These are phyloP conservation scores for Latrodectus elegans DNA, from an alignment of 2,888 invertebrate species.

Conservation along the genomic window DNA sequence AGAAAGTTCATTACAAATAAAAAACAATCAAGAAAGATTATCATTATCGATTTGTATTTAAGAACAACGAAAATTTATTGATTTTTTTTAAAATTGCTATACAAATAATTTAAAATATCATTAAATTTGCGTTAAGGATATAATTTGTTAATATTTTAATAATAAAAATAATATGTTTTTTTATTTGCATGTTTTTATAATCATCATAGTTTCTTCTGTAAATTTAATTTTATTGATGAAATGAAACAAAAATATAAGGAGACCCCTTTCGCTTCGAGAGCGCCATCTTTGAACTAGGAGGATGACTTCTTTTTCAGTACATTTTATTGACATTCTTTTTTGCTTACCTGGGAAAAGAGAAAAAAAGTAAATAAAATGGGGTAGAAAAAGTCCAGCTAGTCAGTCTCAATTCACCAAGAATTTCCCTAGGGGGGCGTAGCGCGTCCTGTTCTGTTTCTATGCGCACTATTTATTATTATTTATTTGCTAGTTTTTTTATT, in stretches of 20 bases:
- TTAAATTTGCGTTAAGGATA: too few relatives aligned
- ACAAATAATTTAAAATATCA: too few relatives aligned
- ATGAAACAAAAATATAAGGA: conserved; percentile 1
- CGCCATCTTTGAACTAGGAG: conserved; percentile 45
- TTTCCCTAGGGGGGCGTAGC: conserved; percentile 38
- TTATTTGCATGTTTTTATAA: too few relatives aligned
- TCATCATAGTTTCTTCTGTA: too few relatives aligned
- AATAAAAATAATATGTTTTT: too few relatives aligned
- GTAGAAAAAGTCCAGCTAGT: conserved; percentile 43
- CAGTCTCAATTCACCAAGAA: conserved; percentile 47
- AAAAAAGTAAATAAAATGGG: conserved; percentile 8
- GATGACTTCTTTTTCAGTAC: conserved; percentile 19
- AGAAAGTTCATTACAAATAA: too few relatives aligned
- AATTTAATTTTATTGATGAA: not conserved
- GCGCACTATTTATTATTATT: conserved; percentile 59
- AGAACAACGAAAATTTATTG: too few relatives aligned
- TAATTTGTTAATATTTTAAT: too few relatives aligned
- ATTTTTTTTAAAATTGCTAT: too few relatives aligned
- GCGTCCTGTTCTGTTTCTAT: conserved; percentile 30
- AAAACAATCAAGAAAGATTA: too few relatives aligned
- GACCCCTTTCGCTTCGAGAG: conserved; percentile 15
- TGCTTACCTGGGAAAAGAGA: conserved; percentile 44
- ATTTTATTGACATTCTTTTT: conserved; percentile 47
- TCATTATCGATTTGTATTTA: too few relatives aligned
- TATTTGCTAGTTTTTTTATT: conserved; percentile 22